Percentiles rank a stretch among this genome's conserved stretches.
Conservation (phyloP, 2,113 vertebrate species). For the Notarius lentiginosus region DNA sequence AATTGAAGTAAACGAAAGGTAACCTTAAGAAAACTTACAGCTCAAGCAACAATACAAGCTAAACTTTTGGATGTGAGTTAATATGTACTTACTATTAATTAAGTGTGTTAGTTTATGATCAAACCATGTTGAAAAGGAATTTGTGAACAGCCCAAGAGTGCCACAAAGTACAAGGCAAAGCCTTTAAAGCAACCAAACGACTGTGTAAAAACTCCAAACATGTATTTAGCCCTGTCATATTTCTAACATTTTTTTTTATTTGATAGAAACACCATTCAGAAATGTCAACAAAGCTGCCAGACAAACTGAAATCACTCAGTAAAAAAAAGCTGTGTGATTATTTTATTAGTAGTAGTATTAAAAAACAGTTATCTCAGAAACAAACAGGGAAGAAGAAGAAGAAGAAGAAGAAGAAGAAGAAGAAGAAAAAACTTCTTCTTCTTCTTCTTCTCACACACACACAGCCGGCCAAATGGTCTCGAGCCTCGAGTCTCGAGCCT, state of each 20-base stretch:
- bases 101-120: neutral
- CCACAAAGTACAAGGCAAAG: neutral
- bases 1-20: constrained; percentile 33
- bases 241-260: neutral
- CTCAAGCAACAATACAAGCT: neutral
- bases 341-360: neutral
- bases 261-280: constrained; percentile 23
- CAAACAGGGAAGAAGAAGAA: neutral
- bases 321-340: no score
- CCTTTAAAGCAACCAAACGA: neutral
- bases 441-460: neutral
- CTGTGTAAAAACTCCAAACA: neutral
- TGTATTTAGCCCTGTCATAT: neutral
- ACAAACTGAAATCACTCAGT: neutral
- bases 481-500: constrained; percentile 35
- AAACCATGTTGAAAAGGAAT: constrained; percentile 2
- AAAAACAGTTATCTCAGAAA: neutral
- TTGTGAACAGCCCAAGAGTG: neutral
- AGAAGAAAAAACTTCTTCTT: constrained; percentile 32
- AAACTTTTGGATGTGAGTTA: neutral
- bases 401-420: neutral
- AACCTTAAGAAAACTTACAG: neutral
- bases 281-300: neutral
- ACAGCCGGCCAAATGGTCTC: constrained; percentile 43
- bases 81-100: neutral